A percentile compares a stretch with the other conserved stretches of the same genome.
These are phyloP conservation scores for Armadillidium nasatum DNA, from an alignment of 1,140 invertebrate species.

Conservation along the genomic window DNA sequence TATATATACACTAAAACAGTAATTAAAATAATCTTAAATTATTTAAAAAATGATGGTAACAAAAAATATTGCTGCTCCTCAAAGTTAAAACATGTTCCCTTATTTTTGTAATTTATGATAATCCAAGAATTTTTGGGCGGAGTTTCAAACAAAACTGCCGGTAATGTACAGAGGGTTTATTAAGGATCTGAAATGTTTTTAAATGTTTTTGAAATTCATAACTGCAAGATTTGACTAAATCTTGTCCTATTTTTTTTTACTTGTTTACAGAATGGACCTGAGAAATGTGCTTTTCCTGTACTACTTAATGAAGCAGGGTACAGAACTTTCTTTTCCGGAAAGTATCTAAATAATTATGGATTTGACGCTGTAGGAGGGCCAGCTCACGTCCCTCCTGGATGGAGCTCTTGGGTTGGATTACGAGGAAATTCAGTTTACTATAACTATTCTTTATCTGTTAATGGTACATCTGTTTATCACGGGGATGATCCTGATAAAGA, in stretches of 20 bases:
- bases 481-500: constrained; percentile 57
- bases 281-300: constrained; percentile 63
- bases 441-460: constrained; percentile 74
- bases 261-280: constrained; percentile 49
- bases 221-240: too few species aligned
- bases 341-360: constrained; percentile 78
- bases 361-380: constrained; percentile 54
- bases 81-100: too few species aligned
- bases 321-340: constrained; percentile 74
- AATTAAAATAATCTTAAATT: too few species aligned
- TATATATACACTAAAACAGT: too few species aligned
- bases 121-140: too few species aligned
- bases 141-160: too few species aligned
- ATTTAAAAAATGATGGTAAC: too few species aligned
- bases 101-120: too few species aligned
- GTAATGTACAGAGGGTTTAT: too few species aligned
- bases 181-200: not conserved
- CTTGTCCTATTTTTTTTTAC: not conserved
- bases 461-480: constrained; percentile 60
- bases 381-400: constrained; percentile 68
- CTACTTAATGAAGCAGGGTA: constrained; percentile 62
- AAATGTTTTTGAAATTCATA: too few species aligned
- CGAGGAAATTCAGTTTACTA: constrained; percentile 81
- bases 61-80: too few species aligned
- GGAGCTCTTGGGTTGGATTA: constrained; percentile 71